Evolutionary conservation across 2,113 vertebrate genomes (phyloP).

Genomic region (Ictalurus furcatus): DNA sequence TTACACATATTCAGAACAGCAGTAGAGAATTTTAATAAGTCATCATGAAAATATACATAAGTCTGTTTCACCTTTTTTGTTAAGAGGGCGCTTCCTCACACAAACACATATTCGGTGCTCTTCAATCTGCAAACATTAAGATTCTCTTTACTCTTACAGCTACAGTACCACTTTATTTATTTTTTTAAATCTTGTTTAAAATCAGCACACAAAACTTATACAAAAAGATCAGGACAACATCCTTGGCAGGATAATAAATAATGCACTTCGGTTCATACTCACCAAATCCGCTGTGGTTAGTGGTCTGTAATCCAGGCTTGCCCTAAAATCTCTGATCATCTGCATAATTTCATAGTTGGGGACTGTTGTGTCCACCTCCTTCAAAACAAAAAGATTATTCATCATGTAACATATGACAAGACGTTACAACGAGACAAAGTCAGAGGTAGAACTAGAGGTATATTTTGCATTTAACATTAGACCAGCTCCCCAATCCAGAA

Average conservation of each 20-base stretch:
- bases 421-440: not conserved
- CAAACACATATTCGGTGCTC: constrained; percentile 98
- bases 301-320: too few relatives aligned
- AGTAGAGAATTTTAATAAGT: not conserved
- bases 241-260: not conserved
- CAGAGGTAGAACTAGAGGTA: not conserved
- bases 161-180: not conserved
- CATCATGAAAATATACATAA: not conserved
- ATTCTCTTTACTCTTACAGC: not conserved
- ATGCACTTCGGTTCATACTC: too few relatives aligned
- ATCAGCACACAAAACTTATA: not conserved
- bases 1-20: not conserved
- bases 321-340: too few relatives aligned
- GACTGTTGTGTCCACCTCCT: constrained; percentile 96
- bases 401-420: not conserved
- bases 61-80: constrained; percentile 87
- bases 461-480: not conserved
- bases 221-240: not conserved
- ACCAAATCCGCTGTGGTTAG: too few relatives aligned
- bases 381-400: constrained; percentile 43
- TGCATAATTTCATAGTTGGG: constrained; percentile 98
- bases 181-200: not conserved
- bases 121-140: constrained; percentile 80
- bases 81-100: constrained; percentile 95
- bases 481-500: not conserved